Conservation (phyloP, 2,888 invertebrate species). For the Drosophila mercatorum region DNA sequence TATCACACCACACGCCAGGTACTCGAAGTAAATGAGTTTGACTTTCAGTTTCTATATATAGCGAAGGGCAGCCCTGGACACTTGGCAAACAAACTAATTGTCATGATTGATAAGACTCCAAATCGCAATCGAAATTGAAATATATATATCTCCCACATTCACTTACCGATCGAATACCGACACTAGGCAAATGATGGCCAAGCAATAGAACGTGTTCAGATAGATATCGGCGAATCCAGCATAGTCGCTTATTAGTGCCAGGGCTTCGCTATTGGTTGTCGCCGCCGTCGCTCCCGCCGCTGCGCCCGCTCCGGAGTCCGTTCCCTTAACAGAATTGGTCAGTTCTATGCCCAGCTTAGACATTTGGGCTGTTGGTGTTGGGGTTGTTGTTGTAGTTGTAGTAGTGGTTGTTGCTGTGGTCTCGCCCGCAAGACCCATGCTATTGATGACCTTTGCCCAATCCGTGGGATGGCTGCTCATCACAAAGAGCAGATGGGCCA, state of each 20-base stretch:
- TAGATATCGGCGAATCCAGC: slow-evolving; percentile 84
- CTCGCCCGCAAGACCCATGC: slow-evolving; percentile 81
- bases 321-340: slow-evolving; percentile 73
- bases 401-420: slow-evolving; percentile 48
- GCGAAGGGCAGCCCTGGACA: slow-evolving; percentile 31
- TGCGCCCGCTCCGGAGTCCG: slow-evolving; percentile 44
- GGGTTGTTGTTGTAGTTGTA: slow-evolving; percentile 20
- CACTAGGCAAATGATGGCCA: slow-evolving; percentile 86
- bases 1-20: slow-evolving; percentile 23
- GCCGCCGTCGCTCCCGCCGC: slow-evolving; percentile 18
- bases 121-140: slow-evolving; percentile 7
- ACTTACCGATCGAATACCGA: slow-evolving; percentile 87
- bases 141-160: neutral
- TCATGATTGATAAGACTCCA: slow-evolving; percentile 9
- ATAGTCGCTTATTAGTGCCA: slow-evolving; percentile 81
- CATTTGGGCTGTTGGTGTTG: slow-evolving; percentile 32
- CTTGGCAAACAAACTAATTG: slow-evolving; percentile 44
- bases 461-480: slow-evolving; percentile 84
- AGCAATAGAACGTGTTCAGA: slow-evolving; percentile 85
- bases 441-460: slow-evolving; percentile 82
- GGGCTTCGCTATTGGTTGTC: slow-evolving; percentile 38
- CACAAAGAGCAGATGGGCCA: slow-evolving; percentile 84
- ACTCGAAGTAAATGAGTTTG: slow-evolving; percentile 51
- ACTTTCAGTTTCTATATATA: slow-evolving; percentile 60
- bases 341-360: slow-evolving; percentile 47